These are phyloP conservation scores for Chlamydotis undulata DNA, from an alignment of 2,113 vertebrate species.

Conservation along the genomic window DNA sequence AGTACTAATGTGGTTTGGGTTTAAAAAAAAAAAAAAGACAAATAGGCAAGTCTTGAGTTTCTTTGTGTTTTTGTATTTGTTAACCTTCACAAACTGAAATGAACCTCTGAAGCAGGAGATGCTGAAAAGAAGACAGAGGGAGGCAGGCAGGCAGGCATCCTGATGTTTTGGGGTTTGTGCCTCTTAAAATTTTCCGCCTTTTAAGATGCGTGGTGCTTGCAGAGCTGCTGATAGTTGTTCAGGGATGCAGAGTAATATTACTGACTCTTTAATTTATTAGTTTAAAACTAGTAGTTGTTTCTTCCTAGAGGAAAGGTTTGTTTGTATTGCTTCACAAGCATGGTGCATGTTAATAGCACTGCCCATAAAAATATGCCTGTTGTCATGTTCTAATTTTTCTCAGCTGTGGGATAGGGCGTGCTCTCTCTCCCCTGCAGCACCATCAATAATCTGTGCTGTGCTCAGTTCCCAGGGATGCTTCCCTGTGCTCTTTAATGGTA, in stretches of 20 bases:
- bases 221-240: background rate
- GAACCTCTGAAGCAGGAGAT: background rate
- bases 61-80: constrained; percentile 37
- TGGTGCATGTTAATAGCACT: background rate
- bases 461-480: background rate
- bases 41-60: constrained; percentile 28
- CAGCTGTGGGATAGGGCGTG: background rate
- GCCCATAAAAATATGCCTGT: background rate
- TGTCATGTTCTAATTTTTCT: background rate
- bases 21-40: constrained; percentile 9
- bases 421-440: background rate
- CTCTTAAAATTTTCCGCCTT: background rate
- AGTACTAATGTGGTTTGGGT: constrained; percentile 68
- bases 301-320: background rate
- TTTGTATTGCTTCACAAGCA: background rate
- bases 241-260: too few relatives aligned
- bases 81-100: constrained; percentile 13
- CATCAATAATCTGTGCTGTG: too few relatives aligned
- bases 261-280: background rate
- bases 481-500: too few relatives aligned
- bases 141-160: background rate
- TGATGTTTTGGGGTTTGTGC: background rate
- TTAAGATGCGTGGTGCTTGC: background rate
- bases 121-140: background rate
- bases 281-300: background rate